These are phyloP conservation scores for Orchesella cincta DNA, from an alignment of 1,140 invertebrate species.

Conservation along the genomic window DNA sequence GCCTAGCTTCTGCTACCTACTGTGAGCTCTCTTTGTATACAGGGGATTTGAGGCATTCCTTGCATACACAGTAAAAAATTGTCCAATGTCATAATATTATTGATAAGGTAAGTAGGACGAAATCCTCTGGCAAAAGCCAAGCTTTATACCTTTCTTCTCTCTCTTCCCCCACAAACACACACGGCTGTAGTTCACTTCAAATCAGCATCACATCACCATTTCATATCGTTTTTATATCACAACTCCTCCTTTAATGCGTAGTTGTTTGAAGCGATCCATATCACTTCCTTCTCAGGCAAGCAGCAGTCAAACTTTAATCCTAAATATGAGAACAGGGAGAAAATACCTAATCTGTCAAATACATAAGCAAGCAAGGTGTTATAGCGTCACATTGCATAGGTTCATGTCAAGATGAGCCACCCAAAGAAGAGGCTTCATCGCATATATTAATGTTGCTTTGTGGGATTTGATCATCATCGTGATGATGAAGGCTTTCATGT, in stretches of 20 bases:
- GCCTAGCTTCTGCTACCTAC: too few relatives aligned
- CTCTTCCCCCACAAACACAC: not conserved
- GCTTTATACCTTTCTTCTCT: too few relatives aligned
- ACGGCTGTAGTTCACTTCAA: not conserved
- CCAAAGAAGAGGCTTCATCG: not conserved
- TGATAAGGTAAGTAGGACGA: not conserved
- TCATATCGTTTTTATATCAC: constrained; percentile 1
- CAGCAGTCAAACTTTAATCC: not conserved
- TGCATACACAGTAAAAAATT: not conserved
- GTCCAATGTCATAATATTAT: constrained; percentile 9
- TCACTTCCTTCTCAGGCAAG: not conserved
- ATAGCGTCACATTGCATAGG: not conserved
- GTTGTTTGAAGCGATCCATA: constrained; percentile 3
- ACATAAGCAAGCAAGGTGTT: not conserved
- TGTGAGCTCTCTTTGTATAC: too few relatives aligned
- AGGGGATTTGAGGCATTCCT: not conserved
- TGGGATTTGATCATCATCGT: not conserved
- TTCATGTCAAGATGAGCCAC: not conserved
- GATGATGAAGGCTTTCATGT: not conserved
- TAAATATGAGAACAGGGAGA: not conserved
- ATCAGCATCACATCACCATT: not conserved
- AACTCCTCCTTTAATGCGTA: constrained; percentile 6
- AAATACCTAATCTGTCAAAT: not conserved
- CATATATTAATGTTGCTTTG: not conserved
- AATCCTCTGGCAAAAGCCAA: not conserved